These are phyloP conservation scores for Nomada hirtipes DNA, from an alignment of 2,888 invertebrate species.

Conservation along the genomic window DNA sequence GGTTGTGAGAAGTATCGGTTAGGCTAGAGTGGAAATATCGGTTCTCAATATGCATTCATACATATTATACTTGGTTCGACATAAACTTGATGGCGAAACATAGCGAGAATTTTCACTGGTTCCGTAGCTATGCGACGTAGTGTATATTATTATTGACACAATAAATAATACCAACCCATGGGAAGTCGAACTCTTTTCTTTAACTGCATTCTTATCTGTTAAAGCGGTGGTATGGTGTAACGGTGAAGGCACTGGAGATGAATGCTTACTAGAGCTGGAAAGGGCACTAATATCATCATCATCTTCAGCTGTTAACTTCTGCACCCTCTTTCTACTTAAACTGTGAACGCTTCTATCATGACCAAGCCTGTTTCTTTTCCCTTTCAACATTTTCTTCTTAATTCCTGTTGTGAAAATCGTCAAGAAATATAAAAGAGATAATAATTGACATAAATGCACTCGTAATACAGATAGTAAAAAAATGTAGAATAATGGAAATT, in stretches of 20 bases:
- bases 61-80: too few species aligned
- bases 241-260: constrained; percentile 86
- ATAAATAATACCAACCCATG: constrained; percentile 74
- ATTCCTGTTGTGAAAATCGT: constrained; percentile 77
- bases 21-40: too few species aligned
- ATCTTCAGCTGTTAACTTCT: constrained; percentile 81
- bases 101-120: too few species aligned
- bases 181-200: constrained; percentile 80
- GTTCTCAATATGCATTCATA: too few species aligned
- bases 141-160: not conserved
- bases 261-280: constrained; percentile 85
- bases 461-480: not conserved
- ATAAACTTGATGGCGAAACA: too few species aligned
- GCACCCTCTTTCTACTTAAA: constrained; percentile 76
- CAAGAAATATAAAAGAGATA: not conserved
- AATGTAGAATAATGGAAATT: not conserved
- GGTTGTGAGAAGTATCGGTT: too few species aligned
- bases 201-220: constrained; percentile 77
- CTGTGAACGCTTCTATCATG: constrained; percentile 77
- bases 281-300: constrained; percentile 84
- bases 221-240: constrained; percentile 78
- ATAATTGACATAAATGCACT: not conserved
- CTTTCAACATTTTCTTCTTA: constrained; percentile 84
- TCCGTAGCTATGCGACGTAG: too few species aligned
- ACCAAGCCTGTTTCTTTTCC: constrained; percentile 79